Base-by-base conservation (phyloP, 2,888 invertebrate genomes). In the Drosophila rubida region DNA sequence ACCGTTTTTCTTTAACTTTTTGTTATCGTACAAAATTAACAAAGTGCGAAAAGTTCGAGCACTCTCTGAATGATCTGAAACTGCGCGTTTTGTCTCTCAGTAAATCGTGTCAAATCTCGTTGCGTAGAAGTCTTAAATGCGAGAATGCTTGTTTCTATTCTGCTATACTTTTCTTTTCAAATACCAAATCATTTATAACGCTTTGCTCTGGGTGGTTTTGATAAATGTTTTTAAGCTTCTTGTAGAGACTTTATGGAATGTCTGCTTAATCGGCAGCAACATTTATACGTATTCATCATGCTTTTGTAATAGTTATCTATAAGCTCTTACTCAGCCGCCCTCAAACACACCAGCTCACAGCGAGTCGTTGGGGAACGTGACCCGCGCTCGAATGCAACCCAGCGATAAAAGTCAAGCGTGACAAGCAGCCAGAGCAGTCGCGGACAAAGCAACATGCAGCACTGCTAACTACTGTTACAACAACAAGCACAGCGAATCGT, bases 21-120 rank as follows among this genome's bases (percentile, higher is more conserved):
- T 68, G 66, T 49, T 68, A 64, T 39, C 60, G 62, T 51, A 49
- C 42, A 67, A 78, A 80, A 87, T 80, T 80, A 83, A 48, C 87
- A 78, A 87, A 60, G 87, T 82, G 81, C 75, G 81, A 82, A 84
- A 78, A 78, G 81, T 78, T 84, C 69, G 25, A 8, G n/a, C n/a
- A 41, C 9, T 49, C 49, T 42, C 41, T 19, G 32, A 57, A 39
- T 23, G 46, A 53, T 19, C 53, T 48, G 2, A 30, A 22, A n/a
- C 30, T 49, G 13, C 2, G 6, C n/a, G 51, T 13, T 51, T 16
- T 13, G 27, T 14, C 13, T 19, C 27, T 23, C 37, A 50, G 25
- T 50, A 23, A 35, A 37, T 6, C 6, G 9, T 6, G 9, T 57
- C 27, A 13, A 16, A 23, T 27, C 23, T 16, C 19, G 3, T 19